phyloP scores from a whole-genome alignment of 64 coral and sea anemone genomes.

The Montipora capricornis region DNA sequence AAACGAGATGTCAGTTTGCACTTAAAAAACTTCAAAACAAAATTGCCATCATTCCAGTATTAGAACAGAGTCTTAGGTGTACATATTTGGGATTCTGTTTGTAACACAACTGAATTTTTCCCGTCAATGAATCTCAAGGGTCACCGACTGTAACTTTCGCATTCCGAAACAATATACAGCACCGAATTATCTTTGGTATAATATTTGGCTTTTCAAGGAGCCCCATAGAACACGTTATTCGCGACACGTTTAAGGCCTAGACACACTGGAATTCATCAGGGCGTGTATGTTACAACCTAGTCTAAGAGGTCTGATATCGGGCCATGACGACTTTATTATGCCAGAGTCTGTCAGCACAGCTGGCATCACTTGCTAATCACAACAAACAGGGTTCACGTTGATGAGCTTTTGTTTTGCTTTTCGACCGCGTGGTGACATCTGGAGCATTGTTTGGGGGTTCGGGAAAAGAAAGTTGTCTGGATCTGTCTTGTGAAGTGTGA shows the following conservation, averaged over 20 bases:
- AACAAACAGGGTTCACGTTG: constrained; percentile 21
- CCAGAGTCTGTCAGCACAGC: neutral
- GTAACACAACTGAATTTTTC: neutral
- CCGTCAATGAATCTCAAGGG: neutral
- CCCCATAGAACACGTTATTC: neutral
- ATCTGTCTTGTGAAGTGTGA: neutral
- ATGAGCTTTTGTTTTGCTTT: constrained; percentile 21
- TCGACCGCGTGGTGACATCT: constrained; percentile 35
- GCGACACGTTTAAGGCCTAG: too few relatives aligned
- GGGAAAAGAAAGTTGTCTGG: neutral
- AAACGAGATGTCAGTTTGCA: neutral
- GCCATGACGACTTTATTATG: neutral
- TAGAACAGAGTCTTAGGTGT: neutral
- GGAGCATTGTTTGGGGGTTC: neutral
- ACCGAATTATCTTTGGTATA: neutral
- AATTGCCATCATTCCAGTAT: neutral
- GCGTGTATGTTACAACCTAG: neutral
- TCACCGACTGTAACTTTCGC: neutral
- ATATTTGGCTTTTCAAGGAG: constrained; percentile 4
- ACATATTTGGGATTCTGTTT: neutral
- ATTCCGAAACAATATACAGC: neutral
- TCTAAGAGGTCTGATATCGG: neutral
- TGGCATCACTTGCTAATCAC: constrained; percentile 30
- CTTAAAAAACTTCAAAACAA: neutral
- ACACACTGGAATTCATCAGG: neutral